Percentiles rank a stretch among this genome's conserved stretches.
Conservation (phyloP, 2,888 invertebrate species). For the Coelinius sp. region DNA sequence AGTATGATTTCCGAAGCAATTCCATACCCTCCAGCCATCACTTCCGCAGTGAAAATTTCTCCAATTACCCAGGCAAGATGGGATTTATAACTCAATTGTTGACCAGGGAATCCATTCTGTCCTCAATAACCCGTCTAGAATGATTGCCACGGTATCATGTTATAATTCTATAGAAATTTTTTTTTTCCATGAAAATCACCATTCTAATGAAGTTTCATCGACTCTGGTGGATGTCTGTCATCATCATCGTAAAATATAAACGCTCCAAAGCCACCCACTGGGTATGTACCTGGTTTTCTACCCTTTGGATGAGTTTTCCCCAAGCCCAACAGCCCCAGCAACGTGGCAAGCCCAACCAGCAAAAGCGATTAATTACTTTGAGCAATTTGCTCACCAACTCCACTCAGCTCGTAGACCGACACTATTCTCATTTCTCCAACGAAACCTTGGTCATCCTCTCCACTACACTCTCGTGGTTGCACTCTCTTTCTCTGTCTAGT, state of each 20-base stretch:
- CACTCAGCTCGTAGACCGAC: slow-evolving; percentile 69
- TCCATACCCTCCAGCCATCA: slow-evolving; percentile 45
- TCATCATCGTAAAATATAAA: slow-evolving; percentile 35
- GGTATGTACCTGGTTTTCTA: slow-evolving; percentile 59
- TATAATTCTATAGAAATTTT: slow-evolving; percentile 7
- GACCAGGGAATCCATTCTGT: slow-evolving; percentile 27
- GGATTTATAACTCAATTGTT: slow-evolving; percentile 52
- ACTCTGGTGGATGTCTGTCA: slow-evolving; percentile 10
- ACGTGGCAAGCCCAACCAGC: slow-evolving; percentile 67
- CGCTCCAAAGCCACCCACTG: slow-evolving; percentile 36
- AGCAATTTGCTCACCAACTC: slow-evolving; percentile 70
- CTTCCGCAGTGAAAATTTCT: slow-evolving; percentile 36
- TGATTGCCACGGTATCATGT: slow-evolving; percentile 20
- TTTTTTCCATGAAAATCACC: background rate
- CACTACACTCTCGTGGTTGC: slow-evolving; percentile 29
- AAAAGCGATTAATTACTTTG: slow-evolving; percentile 71
- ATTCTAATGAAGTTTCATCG: slow-evolving; percentile 35
- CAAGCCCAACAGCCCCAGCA: slow-evolving; percentile 52
- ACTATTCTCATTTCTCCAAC: slow-evolving; percentile 69
- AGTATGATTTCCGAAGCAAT: slow-evolving; percentile 39
- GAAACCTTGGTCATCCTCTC: slow-evolving; percentile 46
- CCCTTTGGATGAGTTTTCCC: slow-evolving; percentile 64
- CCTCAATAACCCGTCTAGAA: slow-evolving; percentile 14
- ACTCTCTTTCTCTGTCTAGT: slow-evolving; percentile 25
- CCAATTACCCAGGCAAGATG: slow-evolving; percentile 51